phyloP scores from a whole-genome alignment of 2,797 vertebrate species.

The Phoxinus dragarum region DNA sequence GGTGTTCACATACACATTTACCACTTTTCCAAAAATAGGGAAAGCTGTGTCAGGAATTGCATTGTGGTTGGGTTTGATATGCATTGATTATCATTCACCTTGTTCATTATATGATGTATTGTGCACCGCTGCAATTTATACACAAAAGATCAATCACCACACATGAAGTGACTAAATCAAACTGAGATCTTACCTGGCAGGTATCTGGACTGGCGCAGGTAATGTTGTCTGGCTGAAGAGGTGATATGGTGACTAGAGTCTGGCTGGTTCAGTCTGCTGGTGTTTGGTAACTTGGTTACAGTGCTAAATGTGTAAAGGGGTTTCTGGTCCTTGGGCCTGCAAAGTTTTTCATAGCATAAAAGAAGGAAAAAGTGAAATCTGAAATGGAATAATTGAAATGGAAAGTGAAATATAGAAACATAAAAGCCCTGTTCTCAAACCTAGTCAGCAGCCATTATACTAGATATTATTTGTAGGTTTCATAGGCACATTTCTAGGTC shows the following conservation, averaged over 20 bases:
- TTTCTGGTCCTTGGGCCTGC: slow-evolving; percentile 76
- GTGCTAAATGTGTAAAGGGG: slow-evolving; percentile 78
- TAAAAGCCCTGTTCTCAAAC: background rate
- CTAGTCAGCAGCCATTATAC: background rate
- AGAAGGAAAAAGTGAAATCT: background rate
- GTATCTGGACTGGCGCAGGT: slow-evolving; percentile 93
- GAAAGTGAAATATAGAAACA: background rate
- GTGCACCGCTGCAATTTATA: background rate
- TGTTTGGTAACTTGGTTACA: slow-evolving; percentile 83
- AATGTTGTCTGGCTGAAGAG: slow-evolving; percentile 90
- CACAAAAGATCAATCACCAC: background rate
- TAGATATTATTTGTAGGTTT: background rate
- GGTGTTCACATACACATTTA: background rate
- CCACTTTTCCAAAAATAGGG: too few relatives aligned
- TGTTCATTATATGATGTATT: background rate
- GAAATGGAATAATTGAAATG: background rate
- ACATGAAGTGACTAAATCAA: background rate
- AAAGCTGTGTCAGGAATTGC: background rate
- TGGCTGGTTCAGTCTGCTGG: slow-evolving; percentile 75
- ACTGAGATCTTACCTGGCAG: slow-evolving; percentile 84
- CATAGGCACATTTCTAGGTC: background rate
- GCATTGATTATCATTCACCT: background rate
- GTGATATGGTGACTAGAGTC: slow-evolving; percentile 81
- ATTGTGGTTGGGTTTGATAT: background rate
- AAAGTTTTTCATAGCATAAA: slow-evolving; percentile 17